A percentile compares a stretch with the other conserved stretches of the same genome.
These are phyloP conservation scores for Xenentodon cancila DNA, from an alignment of 2,797 vertebrate genomes.

Conservation along the genomic window DNA sequence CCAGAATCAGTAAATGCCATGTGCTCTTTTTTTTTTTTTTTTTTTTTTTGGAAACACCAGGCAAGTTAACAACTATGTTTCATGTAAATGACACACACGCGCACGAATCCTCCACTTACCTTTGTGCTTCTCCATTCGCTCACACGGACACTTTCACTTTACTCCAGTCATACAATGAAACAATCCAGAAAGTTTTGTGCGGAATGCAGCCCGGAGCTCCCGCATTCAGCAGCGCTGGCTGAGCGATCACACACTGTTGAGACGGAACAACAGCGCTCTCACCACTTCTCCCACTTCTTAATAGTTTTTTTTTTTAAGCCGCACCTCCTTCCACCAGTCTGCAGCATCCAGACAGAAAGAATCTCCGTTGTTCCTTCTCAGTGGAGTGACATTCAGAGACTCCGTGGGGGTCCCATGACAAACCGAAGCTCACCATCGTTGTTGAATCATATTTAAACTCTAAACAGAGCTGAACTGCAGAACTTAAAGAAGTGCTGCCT, in stretches of 20 bases:
- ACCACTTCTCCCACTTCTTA: conserved; percentile 25
- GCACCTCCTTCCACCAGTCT: conserved; percentile 20
- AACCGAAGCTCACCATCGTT: background rate
- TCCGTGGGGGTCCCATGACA: background rate
- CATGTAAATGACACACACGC: no score
- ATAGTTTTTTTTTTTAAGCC: conserved; percentile 14
- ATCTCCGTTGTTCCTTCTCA: background rate
- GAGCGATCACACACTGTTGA: conserved; percentile 20
- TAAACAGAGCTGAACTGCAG: no score
- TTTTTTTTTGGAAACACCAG: no score
- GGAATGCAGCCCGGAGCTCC: conserved; percentile 42
- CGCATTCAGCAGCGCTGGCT: conserved; percentile 22
- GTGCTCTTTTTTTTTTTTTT: no score
- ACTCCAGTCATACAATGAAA: conserved; percentile 55
- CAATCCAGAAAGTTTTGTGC: conserved; percentile 20
- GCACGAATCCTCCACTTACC: conserved; percentile 71
- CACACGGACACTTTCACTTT: conserved; percentile 36
- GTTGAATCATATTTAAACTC: no score
- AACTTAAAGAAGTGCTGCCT: no score
- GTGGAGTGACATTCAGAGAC: background rate
- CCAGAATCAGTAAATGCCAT: no score
- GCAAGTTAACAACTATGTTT: no score
- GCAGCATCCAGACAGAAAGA: conserved; percentile 52
- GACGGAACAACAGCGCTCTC: conserved; percentile 63
- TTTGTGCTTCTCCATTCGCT: conserved; percentile 84